Conservation (phyloP, 2,113 vertebrate genomes). For the Xiphophorus couchianus region DNA sequence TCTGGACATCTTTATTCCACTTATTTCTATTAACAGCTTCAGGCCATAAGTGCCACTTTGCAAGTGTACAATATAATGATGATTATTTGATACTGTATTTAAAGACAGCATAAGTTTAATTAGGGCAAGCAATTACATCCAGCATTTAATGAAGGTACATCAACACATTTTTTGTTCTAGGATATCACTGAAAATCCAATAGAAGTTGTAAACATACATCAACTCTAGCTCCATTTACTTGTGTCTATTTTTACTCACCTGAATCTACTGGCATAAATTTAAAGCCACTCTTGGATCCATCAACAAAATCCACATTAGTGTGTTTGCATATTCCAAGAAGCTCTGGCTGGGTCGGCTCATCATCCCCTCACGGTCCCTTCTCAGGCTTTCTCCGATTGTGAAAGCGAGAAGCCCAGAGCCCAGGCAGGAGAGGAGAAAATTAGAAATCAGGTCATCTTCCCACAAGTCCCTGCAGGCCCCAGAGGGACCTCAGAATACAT, state of each 20-base stretch:
- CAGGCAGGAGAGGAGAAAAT: constrained; percentile 69
- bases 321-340: constrained; percentile 19
- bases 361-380: constrained; percentile 25
- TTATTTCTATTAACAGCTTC: constrained; percentile 23
- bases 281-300: constrained; percentile 36
- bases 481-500: constrained; percentile 69
- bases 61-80: not conserved
- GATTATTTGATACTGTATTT: not conserved
- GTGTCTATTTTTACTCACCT: constrained; percentile 53
- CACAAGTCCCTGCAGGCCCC: constrained; percentile 75
- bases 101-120: not conserved
- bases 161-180: not conserved
- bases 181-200: not conserved
- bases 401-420: constrained; percentile 49
- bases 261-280: constrained; percentile 18
- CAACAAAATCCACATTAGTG: constrained; percentile 45
- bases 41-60: not conserved
- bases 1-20: constrained; percentile 27
- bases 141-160: not conserved
- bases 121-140: too few relatives aligned
- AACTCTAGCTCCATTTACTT: not conserved
- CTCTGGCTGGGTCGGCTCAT: constrained; percentile 8
- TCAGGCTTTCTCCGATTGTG: constrained; percentile 44
- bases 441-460: constrained; percentile 80
- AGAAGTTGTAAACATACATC: not conserved